A percentile compares a stretch with the other conserved stretches of the same genome.
These are phyloP conservation scores for Leptestheria dahalacensis DNA, from an alignment of 1,140 invertebrate species.

Conservation along the genomic window DNA sequence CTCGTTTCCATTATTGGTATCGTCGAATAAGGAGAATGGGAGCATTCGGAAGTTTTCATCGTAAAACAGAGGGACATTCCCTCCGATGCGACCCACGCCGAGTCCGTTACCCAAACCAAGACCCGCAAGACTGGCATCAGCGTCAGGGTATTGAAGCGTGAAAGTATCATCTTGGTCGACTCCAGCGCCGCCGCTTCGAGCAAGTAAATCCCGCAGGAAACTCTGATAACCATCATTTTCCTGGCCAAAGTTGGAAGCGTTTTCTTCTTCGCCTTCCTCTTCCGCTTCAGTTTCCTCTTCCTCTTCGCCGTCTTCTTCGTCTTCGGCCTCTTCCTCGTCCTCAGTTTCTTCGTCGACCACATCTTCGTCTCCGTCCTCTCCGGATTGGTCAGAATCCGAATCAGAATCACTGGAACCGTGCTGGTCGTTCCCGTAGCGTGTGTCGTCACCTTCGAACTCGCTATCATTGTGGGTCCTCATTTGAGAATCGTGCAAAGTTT, in stretches of 20 bases:
- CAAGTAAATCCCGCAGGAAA: slow-evolving; percentile 15
- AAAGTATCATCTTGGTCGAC: slow-evolving; percentile 42
- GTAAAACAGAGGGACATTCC: slow-evolving; percentile 11
- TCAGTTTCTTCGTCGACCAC: slow-evolving; percentile 27
- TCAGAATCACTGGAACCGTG: slow-evolving; percentile 27
- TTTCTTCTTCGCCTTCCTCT: slow-evolving; percentile 40
- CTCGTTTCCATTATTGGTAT: slow-evolving; percentile 15
- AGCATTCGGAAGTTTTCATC: slow-evolving; percentile 15
- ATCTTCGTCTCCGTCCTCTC: slow-evolving; percentile 21
- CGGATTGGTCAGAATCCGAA: slow-evolving; percentile 24
- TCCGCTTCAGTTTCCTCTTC: slow-evolving; percentile 33
- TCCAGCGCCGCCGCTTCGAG: slow-evolving; percentile 27
- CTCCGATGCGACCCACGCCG: background rate
- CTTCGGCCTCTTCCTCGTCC: slow-evolving; percentile 30
- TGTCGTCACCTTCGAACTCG: slow-evolving; percentile 16
- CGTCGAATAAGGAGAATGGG: slow-evolving; percentile 12
- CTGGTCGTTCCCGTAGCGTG: slow-evolving; percentile 23
- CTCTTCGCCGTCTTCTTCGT: slow-evolving; percentile 29
- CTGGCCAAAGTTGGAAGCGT: slow-evolving; percentile 35
- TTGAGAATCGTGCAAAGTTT: slow-evolving; percentile 22
- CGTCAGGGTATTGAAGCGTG: slow-evolving; percentile 42
- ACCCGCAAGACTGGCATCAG: slow-evolving; percentile 19
- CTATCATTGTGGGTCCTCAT: slow-evolving; percentile 20
- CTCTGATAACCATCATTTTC: slow-evolving; percentile 45
- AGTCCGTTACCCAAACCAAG: slow-evolving; percentile 5